Base-by-base conservation (phyloP, 2,888 invertebrate genomes). In the Melinaea menophilus region DNA sequence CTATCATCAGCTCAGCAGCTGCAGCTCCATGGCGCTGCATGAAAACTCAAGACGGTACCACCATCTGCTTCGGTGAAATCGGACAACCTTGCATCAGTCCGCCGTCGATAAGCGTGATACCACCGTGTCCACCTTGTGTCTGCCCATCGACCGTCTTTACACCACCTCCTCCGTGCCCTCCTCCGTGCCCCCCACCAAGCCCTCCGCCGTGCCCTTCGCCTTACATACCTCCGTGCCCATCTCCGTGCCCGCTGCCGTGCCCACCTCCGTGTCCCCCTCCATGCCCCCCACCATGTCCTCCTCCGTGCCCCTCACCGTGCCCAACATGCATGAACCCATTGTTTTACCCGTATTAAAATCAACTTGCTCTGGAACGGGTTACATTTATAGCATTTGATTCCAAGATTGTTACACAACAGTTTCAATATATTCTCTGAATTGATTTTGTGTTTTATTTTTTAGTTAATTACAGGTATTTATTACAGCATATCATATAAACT, bases 21-120 rank as follows among this genome's bases (percentile, higher is more conserved):
- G 86, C 86, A 0, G 86, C 85, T 0, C 85, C 85, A 0, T 85
- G 85, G 85, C 77, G 82, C 0, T 84, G 85, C 68, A 73, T 69
- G 69, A 75, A 72, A 13, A 75, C 76, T 0, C 69, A 73, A 4
- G 79, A 80, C n/a, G 82, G 82, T 0, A 75, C 78, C 45, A 81
- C 79, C 0, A 71, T 86, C 7, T 83, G 82, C 76, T 73, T 80
- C 61, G 78, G 77, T 0, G 72, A 76, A 1, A 64, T 64, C 0
- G 78, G 80, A 0, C 73, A 74, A 4, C 85, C 85, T 0, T 45
- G 56, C 69, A 72, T 82, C 62, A 60, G 47, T 12, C 83, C 80
- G 0, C 83, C 85, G 0, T 65, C 72, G 2, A 80, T 86, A 63
- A 71, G 71, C 68, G 69, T 80, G 1, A 70, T 72, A 0, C 71